These are phyloP conservation scores for Ciconia maguari DNA, from an alignment of 2,113 vertebrate species.

Conservation along the genomic window DNA sequence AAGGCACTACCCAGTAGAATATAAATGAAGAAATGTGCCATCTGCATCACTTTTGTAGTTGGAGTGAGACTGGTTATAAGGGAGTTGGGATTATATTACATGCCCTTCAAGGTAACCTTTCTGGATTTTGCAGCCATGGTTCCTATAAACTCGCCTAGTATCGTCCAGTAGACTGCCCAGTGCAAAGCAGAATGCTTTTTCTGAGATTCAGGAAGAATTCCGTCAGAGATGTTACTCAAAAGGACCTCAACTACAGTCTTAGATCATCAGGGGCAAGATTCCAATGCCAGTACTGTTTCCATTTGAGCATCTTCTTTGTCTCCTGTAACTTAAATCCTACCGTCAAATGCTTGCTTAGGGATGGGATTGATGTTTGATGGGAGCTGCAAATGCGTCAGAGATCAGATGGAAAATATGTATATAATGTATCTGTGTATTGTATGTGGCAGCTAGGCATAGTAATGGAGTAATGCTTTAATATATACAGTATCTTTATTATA, in stretches of 20 bases:
- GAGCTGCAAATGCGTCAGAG: background rate
- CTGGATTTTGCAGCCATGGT: background rate
- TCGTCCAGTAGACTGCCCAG: background rate
- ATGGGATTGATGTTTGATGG: background rate
- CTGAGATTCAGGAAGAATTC: background rate
- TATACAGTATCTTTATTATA: conserved; percentile 25
- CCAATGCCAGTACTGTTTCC: background rate
- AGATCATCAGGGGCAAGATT: background rate
- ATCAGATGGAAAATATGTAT: conserved; percentile 40
- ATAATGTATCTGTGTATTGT: background rate
- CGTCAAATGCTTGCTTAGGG: background rate
- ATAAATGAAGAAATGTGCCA: background rate
- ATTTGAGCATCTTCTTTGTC: conserved; percentile 1
- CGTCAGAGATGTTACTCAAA: background rate
- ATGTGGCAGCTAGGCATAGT: conserved; percentile 18
- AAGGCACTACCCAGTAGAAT: background rate
- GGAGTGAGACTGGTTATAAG: background rate
- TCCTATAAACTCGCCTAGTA: background rate
- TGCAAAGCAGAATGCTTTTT: background rate
- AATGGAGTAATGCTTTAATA: conserved; percentile 36
- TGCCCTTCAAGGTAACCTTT: background rate
- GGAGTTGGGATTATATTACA: background rate
- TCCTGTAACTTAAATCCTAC: background rate
- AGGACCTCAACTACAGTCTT: background rate
- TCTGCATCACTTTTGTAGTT: background rate